Evolutionary conservation across 92 coral and sea anemone genomes (phyloP), one percentile per base, ranked within the genome.

Genomic region (Palythoa caribaeorum): DNA sequence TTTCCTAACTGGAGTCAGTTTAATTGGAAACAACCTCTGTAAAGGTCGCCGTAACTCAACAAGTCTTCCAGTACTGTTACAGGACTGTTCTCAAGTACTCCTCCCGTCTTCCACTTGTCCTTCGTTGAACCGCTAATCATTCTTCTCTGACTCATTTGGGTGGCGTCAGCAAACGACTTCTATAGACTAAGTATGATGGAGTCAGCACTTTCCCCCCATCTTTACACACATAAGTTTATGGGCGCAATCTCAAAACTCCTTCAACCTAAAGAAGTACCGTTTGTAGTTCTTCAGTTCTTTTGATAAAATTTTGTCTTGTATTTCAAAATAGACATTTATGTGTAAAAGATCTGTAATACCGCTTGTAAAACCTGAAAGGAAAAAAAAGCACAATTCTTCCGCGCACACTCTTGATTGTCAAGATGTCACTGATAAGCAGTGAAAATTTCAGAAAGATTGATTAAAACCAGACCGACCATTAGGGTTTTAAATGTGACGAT

Each of bases 1-100:
- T 38, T 84, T 21, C 28, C 44, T 76, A 12, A 14, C 37, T 20
- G 2, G 10, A 60, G 35, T 73, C n/a, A 86, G 83, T 76, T 86
- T 83, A 38, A 86, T 71, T n/a, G 89, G 83, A 73, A 86, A 86
- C 83, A 86, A 86, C 83, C 75, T 86, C 79, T 86, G 73, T 60
- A 86, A 73, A 55, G 89, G 89, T 76, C 73, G 83, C 75, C 54
- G 50, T 44, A 86, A 53, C 39, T 73, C 89, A 48, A 86, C 19
- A 14, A 76, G n/a, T 86, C 40, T 86, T 5, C 89, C 89, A 71
- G 76, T 8, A 71, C 0, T 6, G 28, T 66, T 1, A 66, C 5
- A 66, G 17, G 1, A 66, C 1, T 20, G 28, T 66, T 66, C 17
- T 14, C 1, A 66, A 66, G 6, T 66, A 66, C 72, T 3, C 17